phyloP scores from a whole-genome alignment of 2,888 invertebrate genomes.

The Pachliopta kotzebuea region DNA sequence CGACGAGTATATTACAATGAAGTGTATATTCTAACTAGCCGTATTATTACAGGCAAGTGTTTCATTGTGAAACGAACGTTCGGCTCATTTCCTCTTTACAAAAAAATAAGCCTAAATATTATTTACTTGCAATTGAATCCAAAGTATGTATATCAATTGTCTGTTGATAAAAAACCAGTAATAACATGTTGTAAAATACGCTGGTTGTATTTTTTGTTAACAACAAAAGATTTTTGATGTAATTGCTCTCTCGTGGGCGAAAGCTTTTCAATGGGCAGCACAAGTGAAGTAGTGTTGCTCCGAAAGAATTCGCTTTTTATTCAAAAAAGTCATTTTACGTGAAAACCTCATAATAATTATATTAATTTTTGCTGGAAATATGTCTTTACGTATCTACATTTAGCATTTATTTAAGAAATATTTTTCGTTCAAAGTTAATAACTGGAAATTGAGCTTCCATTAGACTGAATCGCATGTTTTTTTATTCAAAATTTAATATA shows the following conservation, averaged over 20 bases:
- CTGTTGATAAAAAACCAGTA: not conserved
- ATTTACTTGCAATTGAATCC: not conserved
- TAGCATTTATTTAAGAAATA: not conserved
- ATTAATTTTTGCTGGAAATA: not conserved
- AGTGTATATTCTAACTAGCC: no score
- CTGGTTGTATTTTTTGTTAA: not conserved
- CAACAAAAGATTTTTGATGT: conserved; percentile 1
- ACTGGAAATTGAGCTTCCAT: not conserved
- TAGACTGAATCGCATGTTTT: not conserved
- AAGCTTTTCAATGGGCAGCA: not conserved
- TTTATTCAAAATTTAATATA: not conserved
- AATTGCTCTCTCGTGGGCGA: not conserved
- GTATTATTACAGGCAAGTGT: no score
- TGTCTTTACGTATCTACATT: not conserved
- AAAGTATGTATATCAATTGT: not conserved
- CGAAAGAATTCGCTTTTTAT: not conserved
- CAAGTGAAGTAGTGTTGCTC: not conserved
- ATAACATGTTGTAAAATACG: not conserved
- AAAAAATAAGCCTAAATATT: no score
- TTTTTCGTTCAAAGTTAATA: not conserved
- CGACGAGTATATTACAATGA: no score
- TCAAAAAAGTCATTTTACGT: not conserved
- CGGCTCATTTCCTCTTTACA: no score
- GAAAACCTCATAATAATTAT: no score
- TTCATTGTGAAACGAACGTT: no score